Evolutionary conservation across 2,797 vertebrate species (phyloP).

Genomic region (Paedocypris micromegethes): DNA sequence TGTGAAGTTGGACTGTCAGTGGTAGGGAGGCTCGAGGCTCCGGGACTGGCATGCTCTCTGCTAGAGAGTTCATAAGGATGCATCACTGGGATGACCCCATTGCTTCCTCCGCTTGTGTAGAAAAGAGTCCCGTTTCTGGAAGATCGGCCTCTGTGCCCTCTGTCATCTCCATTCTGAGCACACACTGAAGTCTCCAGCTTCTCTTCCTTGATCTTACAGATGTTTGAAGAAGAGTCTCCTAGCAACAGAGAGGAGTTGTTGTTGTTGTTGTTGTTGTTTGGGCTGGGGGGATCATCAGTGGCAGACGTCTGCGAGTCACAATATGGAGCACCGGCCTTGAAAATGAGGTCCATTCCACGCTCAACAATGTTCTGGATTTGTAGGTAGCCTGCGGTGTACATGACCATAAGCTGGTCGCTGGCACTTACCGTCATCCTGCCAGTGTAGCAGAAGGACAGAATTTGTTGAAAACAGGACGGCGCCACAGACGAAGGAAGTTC

Average conservation of each 20-base stretch:
- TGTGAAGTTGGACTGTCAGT: slow-evolving; percentile 94
- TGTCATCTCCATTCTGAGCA: slow-evolving; percentile 54
- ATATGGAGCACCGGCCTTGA: slow-evolving; percentile 88
- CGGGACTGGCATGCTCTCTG: slow-evolving; percentile 85
- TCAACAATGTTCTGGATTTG: slow-evolving; percentile 98
- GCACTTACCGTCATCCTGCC: slow-evolving; percentile 92
- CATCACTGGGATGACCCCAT: slow-evolving; percentile 75
- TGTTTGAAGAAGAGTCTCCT: slow-evolving; percentile 66
- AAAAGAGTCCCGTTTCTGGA: slow-evolving; percentile 62
- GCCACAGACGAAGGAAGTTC: slow-evolving; percentile 91
- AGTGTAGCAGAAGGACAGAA: slow-evolving; percentile 95
- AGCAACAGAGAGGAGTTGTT: slow-evolving; percentile 51
- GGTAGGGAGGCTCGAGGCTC: slow-evolving; percentile 85
- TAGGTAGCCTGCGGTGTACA: slow-evolving; percentile 97
- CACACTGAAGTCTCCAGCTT: slow-evolving; percentile 70
- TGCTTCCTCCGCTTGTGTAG: slow-evolving; percentile 66
- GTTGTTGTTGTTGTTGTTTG: slow-evolving; percentile 49
- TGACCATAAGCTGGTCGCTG: slow-evolving; percentile 94
- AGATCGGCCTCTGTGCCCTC: slow-evolving; percentile 43
- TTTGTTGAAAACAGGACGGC: slow-evolving; percentile 91
- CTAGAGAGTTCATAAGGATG: slow-evolving; percentile 79
- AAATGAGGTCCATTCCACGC: slow-evolving; percentile 91
- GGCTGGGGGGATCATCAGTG: slow-evolving; percentile 80
- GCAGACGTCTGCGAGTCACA: slow-evolving; percentile 91
- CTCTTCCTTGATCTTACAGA: slow-evolving; percentile 90